Percentiles rank a stretch among this genome's conserved stretches.
phyloP scores from a whole-genome alignment of 1,140 invertebrate species.

The Mycetomoellerius zeteki region DNA sequence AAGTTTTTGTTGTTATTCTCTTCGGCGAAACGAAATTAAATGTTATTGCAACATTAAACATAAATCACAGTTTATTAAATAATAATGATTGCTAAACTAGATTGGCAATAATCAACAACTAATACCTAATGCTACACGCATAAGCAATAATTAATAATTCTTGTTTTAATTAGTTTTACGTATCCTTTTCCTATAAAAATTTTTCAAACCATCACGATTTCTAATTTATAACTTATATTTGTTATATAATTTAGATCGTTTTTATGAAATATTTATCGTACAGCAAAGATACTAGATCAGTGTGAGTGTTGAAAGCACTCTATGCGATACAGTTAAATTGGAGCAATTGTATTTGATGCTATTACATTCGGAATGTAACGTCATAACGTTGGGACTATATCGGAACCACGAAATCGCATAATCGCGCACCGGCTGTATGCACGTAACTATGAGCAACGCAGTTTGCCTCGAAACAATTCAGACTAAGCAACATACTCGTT shows the following conservation, averaged over 20 bases:
- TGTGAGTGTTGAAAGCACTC: slow-evolving; percentile 21
- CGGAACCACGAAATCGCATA: slow-evolving; percentile 57
- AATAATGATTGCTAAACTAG: background rate
- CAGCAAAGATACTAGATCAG: background rate
- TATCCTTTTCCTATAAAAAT: background rate
- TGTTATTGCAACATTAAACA: background rate
- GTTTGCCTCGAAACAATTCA: slow-evolving; percentile 59
- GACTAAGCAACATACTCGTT: slow-evolving; percentile 53
- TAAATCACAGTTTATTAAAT: slow-evolving; percentile 22
- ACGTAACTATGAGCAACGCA: slow-evolving; percentile 34
- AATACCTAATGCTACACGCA: background rate
- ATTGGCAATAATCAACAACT: background rate
- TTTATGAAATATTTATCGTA: background rate
- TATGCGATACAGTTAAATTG: slow-evolving; percentile 29
- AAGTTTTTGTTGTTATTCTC: slow-evolving; percentile 8
- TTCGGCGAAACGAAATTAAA: slow-evolving; percentile 3
- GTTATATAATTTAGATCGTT: background rate
- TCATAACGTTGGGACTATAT: slow-evolving; percentile 43
- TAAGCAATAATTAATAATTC: background rate
- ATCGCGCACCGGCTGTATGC: slow-evolving; percentile 43
- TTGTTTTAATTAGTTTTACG: background rate
- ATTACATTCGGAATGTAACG: slow-evolving; percentile 49
- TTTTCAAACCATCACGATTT: background rate
- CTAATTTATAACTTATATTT: background rate
- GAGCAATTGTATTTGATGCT: slow-evolving; percentile 37